Percentiles rank a stretch among this genome's conserved stretches.
These are phyloP conservation scores for Bujurquina vittata DNA, from an alignment of 2,113 vertebrate species.

Conservation along the genomic window DNA sequence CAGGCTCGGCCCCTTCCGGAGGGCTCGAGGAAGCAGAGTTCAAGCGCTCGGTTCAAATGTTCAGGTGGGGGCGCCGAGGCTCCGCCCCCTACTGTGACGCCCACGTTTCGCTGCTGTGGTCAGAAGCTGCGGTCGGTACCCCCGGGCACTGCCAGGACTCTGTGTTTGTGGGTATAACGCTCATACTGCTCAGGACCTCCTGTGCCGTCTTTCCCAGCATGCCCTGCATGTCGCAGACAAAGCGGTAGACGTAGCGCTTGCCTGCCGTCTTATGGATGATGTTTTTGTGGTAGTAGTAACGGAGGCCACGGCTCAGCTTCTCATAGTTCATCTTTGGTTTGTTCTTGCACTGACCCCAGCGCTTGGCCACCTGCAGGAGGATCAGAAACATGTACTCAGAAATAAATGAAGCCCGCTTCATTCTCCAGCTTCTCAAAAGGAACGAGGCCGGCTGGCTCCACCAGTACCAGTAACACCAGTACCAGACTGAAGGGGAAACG, in stretches of 20 bases:
- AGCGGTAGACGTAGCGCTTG: conserved; percentile 88
- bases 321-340: conserved; percentile 91
- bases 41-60: background rate
- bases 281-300: conserved; percentile 91
- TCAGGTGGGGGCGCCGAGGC: background rate
- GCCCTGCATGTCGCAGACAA: conserved; percentile 84
- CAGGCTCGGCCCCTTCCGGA: background rate
- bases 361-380: conserved; percentile 81
- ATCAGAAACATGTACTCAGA: background rate
- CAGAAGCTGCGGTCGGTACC: background rate
- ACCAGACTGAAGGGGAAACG: background rate
- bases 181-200: conserved; percentile 79
- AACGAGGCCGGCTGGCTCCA: background rate
- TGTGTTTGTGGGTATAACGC: conserved; percentile 58
- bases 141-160: conserved; percentile 55
- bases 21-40: background rate
- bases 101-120: conserved; percentile 71
- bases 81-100: conserved; percentile 34
- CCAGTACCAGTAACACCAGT: accelerated
- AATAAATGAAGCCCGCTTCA: background rate
- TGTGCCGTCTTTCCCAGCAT: conserved; percentile 82
- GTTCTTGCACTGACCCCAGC: conserved; percentile 89
- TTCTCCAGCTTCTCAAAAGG: too few species aligned
- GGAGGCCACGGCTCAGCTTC: conserved; percentile 87
- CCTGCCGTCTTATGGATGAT: conserved; percentile 89